These are phyloP conservation scores for Pseudois nayaur DNA, from an alignment of 2,113 vertebrate genomes.

Conservation along the genomic window DNA sequence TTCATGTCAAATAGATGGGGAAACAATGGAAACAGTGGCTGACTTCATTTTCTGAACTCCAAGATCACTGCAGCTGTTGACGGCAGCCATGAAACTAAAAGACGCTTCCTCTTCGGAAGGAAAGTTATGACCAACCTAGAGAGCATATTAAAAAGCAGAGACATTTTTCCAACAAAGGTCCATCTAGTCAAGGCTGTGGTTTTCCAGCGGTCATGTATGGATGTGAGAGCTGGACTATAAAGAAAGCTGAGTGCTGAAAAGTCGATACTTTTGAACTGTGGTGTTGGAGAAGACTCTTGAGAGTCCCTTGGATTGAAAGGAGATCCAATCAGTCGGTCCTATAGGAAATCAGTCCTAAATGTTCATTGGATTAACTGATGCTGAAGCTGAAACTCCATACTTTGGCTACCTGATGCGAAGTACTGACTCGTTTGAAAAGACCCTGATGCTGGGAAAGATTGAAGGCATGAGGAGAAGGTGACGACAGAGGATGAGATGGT, in stretches of 20 bases:
- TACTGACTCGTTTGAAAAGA: not conserved
- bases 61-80: not conserved
- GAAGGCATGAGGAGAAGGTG: not conserved
- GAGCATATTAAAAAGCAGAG: not conserved
- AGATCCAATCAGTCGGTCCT: not conserved
- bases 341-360: not conserved
- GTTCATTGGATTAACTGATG: not conserved
- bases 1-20: not conserved
- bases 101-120: accelerated
- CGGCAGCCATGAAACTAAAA: not conserved
- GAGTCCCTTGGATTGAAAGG: not conserved
- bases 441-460: not conserved
- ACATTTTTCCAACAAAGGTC: not conserved
- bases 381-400: not conserved
- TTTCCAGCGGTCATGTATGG: not conserved
- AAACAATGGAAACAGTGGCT: not conserved
- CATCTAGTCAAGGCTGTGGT: not conserved
- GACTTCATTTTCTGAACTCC: not conserved
- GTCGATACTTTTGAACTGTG: not conserved
- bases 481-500: not conserved
- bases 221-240: not conserved
- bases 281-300: not conserved
- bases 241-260: not conserved
- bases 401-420: not conserved
- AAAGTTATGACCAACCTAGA: not conserved